phyloP scores from a whole-genome alignment of 2,113 vertebrate species.

The Parus major region DNA sequence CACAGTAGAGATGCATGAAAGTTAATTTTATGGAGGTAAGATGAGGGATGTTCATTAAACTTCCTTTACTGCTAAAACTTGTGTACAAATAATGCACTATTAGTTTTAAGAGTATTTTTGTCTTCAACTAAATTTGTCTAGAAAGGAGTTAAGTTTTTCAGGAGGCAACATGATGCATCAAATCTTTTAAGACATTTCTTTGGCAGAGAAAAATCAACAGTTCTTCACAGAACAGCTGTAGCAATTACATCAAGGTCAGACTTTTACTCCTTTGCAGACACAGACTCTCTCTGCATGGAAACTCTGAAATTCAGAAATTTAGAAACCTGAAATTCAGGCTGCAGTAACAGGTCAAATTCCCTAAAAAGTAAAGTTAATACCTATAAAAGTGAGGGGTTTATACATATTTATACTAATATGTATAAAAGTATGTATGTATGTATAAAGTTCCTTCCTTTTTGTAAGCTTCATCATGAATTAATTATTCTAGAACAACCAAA shows the following conservation, averaged over 20 bases:
- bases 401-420: not conserved
- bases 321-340: not conserved
- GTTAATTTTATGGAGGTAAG: not conserved
- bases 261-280: not conserved
- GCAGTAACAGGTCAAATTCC: not conserved
- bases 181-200: not conserved
- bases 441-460: not conserved
- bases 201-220: not conserved
- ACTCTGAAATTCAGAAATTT: not conserved
- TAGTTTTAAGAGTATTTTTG: not conserved
- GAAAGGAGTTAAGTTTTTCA: not conserved
- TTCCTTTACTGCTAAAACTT: not conserved
- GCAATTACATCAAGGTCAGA: not conserved
- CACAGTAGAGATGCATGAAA: not conserved
- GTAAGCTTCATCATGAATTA: not conserved
- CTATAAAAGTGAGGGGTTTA: not conserved
- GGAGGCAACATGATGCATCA: not conserved
- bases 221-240: not conserved
- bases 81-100: not conserved
- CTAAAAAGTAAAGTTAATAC: not conserved
- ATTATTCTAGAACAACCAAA: not conserved
- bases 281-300: not conserved
- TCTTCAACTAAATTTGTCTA: not conserved
- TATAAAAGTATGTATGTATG: too few relatives aligned
- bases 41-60: not conserved